Evolutionary conservation across 2,888 invertebrate species (phyloP), one percentile per base, ranked within the genome.

Genomic region (Leptothorax acervorum): DNA sequence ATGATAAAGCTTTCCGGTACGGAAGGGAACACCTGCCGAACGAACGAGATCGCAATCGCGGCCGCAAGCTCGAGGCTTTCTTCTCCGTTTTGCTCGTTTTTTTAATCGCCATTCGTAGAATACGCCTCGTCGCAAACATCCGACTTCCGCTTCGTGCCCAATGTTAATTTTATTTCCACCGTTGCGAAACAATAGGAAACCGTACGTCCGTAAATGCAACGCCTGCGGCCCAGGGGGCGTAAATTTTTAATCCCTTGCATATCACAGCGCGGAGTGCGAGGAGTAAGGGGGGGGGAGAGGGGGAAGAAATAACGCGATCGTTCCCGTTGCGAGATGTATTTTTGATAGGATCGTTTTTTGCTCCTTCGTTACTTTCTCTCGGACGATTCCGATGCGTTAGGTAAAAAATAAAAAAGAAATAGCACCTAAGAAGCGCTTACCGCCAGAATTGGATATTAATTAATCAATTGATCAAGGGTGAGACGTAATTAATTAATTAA

Each of bases 201-300:
- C 53, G 39, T 76, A 53, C 39, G 35, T 18, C 39, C 74, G 48
- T 74, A 74, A 35, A 81, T 70, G 60, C 48, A 60, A 74, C 48
- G 79, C 60, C 71, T 66, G 73, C 78, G 78, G 71, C 78, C 71
- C 78, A 48, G 28, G 48, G 18, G 75, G 79, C 74, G 73, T 81
- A 48, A 39, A 81, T 81, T 81, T 73, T 81, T 81, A 81, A 81
- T 81, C 48, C 60, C 39, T 62, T 39, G 79, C 74, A 73, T 39
- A 62, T 73, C 75, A 28, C 60, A 48, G 9, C 73, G 73, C 15
- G n/a, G 18, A 35, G 28, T 48, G 42, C 57, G 57, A 79, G 42
- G 39, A 18, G 74, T 42, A 28, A 79, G 23, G 23, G 15, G 23
- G 15, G 42, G 23, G 23, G 39, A 42, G 42, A 42, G 39, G 6